Percentiles rank a stretch among this genome's conserved stretches.
Evolutionary conservation across 2,888 invertebrate genomes (phyloP).

Genomic region (Caenorhabditis japonica): DNA sequence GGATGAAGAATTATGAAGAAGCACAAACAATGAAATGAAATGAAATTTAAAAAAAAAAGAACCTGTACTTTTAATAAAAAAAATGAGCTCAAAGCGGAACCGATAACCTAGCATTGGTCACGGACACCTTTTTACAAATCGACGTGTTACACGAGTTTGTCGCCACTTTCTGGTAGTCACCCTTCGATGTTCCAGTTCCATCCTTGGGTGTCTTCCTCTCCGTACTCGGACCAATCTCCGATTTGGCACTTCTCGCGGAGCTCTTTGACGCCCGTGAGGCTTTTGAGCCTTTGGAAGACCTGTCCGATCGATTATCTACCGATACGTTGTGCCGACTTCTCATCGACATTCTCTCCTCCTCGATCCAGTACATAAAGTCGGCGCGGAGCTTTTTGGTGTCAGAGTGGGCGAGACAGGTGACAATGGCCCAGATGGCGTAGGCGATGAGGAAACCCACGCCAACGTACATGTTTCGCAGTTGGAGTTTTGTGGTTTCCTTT

Average conservation of each 20-base stretch:
- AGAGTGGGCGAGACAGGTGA: conserved; percentile 56
- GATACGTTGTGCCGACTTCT: conserved; percentile 62
- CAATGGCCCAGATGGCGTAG: conserved; percentile 62
- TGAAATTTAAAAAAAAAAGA: conserved; percentile 6
- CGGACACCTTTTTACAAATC: conserved; percentile 51
- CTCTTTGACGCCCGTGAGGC: conserved; percentile 57
- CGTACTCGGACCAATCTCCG: conserved; percentile 41
- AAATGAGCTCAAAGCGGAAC: conserved; percentile 60
- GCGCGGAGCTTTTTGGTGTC: conserved; percentile 65
- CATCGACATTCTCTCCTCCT: conserved; percentile 66
- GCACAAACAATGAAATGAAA: background rate
- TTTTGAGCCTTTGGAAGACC: conserved; percentile 63
- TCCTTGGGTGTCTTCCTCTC: conserved; percentile 23
- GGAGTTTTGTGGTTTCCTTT: conserved; percentile 58
- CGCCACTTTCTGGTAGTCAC: conserved; percentile 42
- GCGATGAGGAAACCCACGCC: conserved; percentile 62
- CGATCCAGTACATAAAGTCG: conserved; percentile 73
- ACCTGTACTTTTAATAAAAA: too few relatives aligned
- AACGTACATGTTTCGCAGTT: conserved; percentile 63
- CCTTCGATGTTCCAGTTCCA: conserved; percentile 11
- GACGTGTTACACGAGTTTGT: conserved; percentile 52
- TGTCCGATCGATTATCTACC: conserved; percentile 59
- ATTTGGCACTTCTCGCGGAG: conserved; percentile 55
- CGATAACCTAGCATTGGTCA: conserved; percentile 58
- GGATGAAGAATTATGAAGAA: background rate